Evolutionary conservation across 2,797 vertebrate genomes (phyloP).

Genomic region (Acipenser oxyrinchus): DNA sequence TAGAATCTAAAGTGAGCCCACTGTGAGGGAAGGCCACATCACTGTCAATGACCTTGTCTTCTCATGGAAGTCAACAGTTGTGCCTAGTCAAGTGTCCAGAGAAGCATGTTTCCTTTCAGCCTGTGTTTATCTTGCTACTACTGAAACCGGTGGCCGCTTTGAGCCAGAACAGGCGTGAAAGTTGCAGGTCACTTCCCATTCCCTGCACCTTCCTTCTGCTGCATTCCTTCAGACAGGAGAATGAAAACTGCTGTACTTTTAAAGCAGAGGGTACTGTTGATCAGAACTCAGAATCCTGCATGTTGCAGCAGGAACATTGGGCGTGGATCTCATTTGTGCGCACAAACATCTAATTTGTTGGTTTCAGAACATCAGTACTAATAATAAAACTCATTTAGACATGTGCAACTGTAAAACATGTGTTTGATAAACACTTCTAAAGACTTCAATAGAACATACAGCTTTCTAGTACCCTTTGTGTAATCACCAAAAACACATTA

Average conservation of each 20-base stretch:
- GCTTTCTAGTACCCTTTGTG: too few species aligned
- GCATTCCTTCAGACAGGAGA: neutral
- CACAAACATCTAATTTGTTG: too few species aligned
- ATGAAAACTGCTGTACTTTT: neutral
- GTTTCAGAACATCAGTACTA: too few species aligned
- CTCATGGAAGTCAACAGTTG: slow-evolving; percentile 28
- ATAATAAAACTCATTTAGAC: too few species aligned
- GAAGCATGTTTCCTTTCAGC: slow-evolving; percentile 27
- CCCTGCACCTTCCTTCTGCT: neutral
- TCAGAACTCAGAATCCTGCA: too few species aligned
- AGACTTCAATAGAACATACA: too few species aligned
- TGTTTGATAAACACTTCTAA: too few species aligned
- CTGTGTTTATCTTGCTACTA: slow-evolving; percentile 37
- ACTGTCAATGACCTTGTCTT: slow-evolving; percentile 35
- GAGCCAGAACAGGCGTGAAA: slow-evolving; percentile 30
- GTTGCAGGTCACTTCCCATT: slow-evolving; percentile 12
- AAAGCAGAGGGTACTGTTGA: too few species aligned
- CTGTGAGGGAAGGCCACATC: slow-evolving; percentile 41
- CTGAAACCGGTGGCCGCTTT: slow-evolving; percentile 43
- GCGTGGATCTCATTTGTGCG: too few species aligned
- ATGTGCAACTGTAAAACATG: too few species aligned
- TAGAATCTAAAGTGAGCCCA: slow-evolving; percentile 40
- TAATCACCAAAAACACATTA: too few species aligned
- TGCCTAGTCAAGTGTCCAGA: slow-evolving; percentile 36
- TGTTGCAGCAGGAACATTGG: too few species aligned